These are phyloP conservation scores for Gnathonemus echidnorhynchus DNA, from an alignment of 2,113 vertebrate genomes.

Conservation along the genomic window DNA sequence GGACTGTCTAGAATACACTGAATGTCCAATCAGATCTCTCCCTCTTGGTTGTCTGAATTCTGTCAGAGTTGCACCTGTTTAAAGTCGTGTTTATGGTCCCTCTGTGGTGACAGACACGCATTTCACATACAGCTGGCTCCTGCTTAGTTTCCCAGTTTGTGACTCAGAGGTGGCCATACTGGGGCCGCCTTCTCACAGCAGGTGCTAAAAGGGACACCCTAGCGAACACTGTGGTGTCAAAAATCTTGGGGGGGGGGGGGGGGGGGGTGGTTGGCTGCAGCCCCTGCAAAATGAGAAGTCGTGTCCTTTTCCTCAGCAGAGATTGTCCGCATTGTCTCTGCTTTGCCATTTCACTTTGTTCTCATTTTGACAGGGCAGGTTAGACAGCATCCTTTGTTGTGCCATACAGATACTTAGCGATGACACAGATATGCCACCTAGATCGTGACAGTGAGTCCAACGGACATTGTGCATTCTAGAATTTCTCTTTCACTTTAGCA, in stretches of 20 bases:
- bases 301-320: neutral
- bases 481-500: neutral
- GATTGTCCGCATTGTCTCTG: neutral
- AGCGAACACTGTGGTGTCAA: neutral
- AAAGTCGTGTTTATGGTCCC: neutral
- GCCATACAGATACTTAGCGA: neutral
- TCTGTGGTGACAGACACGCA: neutral
- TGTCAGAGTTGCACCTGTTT: neutral
- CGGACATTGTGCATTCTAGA: neutral
- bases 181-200: neutral
- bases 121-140: neutral
- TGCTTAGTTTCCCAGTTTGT: neutral
- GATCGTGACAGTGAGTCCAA: neutral
- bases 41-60: neutral
- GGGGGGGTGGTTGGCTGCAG: neutral
- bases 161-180: neutral
- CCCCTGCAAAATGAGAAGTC: neutral
- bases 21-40: neutral
- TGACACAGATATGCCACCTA: neutral
- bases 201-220: neutral
- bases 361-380: neutral
- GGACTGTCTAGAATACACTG: neutral
- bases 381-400: neutral
- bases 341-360: neutral
- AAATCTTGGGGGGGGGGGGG: neutral